A percentile compares a stretch with the other conserved stretches of the same genome.
Conservation (phyloP, 2,888 invertebrate species). For the Drosophila mercatorum region DNA sequence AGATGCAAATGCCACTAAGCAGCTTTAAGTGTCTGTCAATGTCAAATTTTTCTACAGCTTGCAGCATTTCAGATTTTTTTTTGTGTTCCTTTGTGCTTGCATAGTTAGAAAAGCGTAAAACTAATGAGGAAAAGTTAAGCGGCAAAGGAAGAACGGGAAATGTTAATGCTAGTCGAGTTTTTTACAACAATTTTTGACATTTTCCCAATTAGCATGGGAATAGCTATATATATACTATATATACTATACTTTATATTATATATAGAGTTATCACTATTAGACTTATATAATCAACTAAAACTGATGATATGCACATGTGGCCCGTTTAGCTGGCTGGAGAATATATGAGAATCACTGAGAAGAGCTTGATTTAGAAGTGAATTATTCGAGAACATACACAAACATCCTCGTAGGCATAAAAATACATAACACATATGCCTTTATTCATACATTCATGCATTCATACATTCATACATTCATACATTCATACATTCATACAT, state of each 20-base stretch:
- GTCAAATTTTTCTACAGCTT: constrained; percentile 70
- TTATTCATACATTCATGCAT: not conserved
- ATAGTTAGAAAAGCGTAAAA: constrained; percentile 58
- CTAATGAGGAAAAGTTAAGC: constrained; percentile 47
- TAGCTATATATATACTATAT: not conserved
- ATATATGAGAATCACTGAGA: not conserved
- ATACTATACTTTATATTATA: not conserved
- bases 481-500: not conserved
- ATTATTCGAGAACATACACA: not conserved
- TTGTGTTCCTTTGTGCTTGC: constrained; percentile 39
- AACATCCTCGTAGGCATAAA: not conserved
- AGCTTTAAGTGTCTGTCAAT: constrained; percentile 78
- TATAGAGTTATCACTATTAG: not conserved
- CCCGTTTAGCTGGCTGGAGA: too few species aligned
- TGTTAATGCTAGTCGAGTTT: not conserved
- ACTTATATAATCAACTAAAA: too few species aligned
- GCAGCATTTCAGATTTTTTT: constrained; percentile 52
- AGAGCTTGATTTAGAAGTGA: not conserved
- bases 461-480: too few species aligned
- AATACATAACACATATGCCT: too few species aligned
- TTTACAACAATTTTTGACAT: not conserved
- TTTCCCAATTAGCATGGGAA: not conserved
- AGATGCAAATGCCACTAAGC: constrained; percentile 62
- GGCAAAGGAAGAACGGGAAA: constrained; percentile 6
- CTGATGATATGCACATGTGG: too few species aligned